Conservation (phyloP, 1,140 invertebrate genomes). For the Brachionus rubens region DNA sequence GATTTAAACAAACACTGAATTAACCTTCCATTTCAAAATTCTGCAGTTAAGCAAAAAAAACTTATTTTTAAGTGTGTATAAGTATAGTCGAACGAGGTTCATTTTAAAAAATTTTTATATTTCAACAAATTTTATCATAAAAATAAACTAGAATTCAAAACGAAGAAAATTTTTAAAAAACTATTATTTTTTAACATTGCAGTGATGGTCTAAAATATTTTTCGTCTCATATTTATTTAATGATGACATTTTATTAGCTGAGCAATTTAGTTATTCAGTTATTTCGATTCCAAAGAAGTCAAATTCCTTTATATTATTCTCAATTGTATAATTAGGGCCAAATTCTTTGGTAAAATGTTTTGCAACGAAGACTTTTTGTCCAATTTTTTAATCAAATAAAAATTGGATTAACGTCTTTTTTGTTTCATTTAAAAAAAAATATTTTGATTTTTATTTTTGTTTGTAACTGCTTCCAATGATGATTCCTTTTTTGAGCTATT, state of each 20-base stretch:
- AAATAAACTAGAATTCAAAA: too few species aligned
- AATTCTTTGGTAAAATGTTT: slow-evolving; percentile 32
- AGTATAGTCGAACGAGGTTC: too few species aligned
- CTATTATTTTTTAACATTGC: slow-evolving; percentile 11
- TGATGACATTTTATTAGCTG: slow-evolving; percentile 23
- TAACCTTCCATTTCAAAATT: background rate
- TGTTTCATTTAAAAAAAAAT: background rate
- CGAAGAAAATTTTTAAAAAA: background rate
- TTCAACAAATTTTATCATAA: too few species aligned
- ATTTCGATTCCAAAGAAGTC: slow-evolving; percentile 29
- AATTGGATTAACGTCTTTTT: background rate
- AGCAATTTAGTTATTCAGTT: background rate
- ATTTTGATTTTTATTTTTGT: too few species aligned
- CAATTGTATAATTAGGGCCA: slow-evolving; percentile 33
- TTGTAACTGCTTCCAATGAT: slow-evolving; percentile 9
- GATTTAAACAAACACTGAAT: background rate
- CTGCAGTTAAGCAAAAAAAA: background rate
- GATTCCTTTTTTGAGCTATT: slow-evolving; percentile 40
- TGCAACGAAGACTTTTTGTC: background rate
- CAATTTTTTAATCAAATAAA: background rate
- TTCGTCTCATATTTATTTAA: slow-evolving; percentile 43
- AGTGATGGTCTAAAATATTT: slow-evolving; percentile 40
- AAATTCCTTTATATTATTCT: slow-evolving; percentile 36
- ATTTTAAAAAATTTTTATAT: too few species aligned
- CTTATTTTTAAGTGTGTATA: too few species aligned